Percentiles rank a stretch among this genome's conserved stretches.
phyloP scores from a whole-genome alignment of 2,888 invertebrate genomes.

The Scaptodrosophila latifasciaeformis region DNA sequence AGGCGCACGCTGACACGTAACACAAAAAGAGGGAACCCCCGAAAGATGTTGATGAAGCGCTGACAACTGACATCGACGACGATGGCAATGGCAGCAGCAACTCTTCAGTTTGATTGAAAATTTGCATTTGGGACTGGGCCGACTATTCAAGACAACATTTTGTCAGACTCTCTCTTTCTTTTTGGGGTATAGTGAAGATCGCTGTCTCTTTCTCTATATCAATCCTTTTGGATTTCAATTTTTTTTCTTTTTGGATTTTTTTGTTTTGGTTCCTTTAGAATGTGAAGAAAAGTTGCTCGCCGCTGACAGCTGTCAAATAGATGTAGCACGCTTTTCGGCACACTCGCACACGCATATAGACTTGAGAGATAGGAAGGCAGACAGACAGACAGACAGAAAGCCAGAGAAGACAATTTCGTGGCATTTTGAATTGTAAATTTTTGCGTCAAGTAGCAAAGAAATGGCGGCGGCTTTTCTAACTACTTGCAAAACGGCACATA shows the following conservation, averaged over 20 bases:
- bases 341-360: no score
- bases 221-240: background rate
- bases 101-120: constrained; percentile 55
- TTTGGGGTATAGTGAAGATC: constrained; percentile 33
- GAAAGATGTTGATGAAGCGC: constrained; percentile 46
- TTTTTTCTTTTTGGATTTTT: background rate
- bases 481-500: constrained; percentile 48
- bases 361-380: no score
- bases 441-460: constrained; percentile 38
- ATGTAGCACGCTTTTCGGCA: constrained; percentile 39
- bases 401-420: constrained; percentile 52
- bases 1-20: constrained; percentile 28
- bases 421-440: constrained; percentile 68
- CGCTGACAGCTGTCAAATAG: constrained; percentile 60
- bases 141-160: background rate
- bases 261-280: background rate
- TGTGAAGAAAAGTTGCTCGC: constrained; percentile 46
- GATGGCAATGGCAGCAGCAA: background rate
- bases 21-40: background rate
- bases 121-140: constrained; percentile 45
- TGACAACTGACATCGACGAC: constrained; percentile 45
- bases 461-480: constrained; percentile 33
- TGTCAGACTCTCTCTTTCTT: background rate
- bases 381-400: constrained; percentile 34
- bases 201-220: constrained; percentile 12